Conservation (phyloP, 2,888 invertebrate genomes). For the Pilophorus perplexus region DNA sequence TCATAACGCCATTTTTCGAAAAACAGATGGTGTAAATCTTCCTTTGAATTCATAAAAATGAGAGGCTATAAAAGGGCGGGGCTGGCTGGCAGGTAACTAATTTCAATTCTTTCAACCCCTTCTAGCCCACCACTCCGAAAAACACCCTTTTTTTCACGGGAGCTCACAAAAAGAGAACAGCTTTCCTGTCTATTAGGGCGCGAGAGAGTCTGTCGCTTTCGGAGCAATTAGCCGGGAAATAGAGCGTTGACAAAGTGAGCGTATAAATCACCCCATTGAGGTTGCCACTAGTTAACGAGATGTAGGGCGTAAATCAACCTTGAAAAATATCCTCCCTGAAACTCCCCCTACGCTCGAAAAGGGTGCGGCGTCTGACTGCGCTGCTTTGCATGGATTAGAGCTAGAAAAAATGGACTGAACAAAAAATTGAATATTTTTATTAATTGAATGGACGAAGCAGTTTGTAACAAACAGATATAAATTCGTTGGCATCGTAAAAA, state of each 20-base stretch:
- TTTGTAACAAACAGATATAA: background rate
- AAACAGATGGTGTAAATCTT: too few species aligned
- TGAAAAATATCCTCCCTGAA: slow-evolving; percentile 33
- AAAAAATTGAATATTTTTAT: too few species aligned
- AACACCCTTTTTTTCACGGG: background rate
- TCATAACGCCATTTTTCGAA: too few species aligned
- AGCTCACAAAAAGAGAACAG: background rate
- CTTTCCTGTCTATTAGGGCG: slow-evolving; percentile 14
- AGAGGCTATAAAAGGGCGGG: too few species aligned
- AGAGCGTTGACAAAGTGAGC: slow-evolving; percentile 37
- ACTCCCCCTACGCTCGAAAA: too few species aligned
- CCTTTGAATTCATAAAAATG: too few species aligned
- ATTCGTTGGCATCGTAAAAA: too few species aligned
- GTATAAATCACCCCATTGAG: slow-evolving; percentile 37
- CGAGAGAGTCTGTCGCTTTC: background rate
- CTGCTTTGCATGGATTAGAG: too few species aligned
- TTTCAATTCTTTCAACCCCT: slow-evolving; percentile 27
- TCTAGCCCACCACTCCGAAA: background rate
- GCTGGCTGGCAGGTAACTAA: too few species aligned
- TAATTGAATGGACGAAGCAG: too few species aligned
- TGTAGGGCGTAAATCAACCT: slow-evolving; percentile 39
- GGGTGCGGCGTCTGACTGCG: too few species aligned
- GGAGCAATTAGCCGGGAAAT: slow-evolving; percentile 38
- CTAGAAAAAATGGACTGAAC: too few species aligned
- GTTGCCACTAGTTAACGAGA: slow-evolving; percentile 40